Base-by-base conservation (phyloP, 2,797 vertebrate genomes). In the Anisognathus igniventris region DNA sequence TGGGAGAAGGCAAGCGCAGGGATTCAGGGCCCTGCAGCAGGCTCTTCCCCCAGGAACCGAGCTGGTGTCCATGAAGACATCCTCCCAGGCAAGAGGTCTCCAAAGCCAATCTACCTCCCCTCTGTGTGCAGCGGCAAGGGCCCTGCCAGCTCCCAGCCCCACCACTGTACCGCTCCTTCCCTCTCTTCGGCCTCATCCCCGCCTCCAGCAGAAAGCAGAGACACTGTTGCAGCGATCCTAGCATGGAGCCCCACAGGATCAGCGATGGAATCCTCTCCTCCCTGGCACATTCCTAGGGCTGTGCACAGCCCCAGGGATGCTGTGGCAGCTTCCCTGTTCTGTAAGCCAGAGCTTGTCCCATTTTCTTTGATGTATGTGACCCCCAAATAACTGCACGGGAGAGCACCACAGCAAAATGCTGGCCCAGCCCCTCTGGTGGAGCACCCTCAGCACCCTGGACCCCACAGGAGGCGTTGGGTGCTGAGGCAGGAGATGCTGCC, bases 91-190 rank as follows among this genome's bases (percentile, higher is more conserved):
- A 74, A 86, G 85, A 81, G 61, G 85, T 93, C 90, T 94, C 79
- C n/a, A 47, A 71, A 90, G 87, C 62, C 2, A 0, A 96, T 91
- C 91, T 95, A 94, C 93, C 94, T 95, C 95, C 75, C 62, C 62
- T 77, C 50, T 37, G 2, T 1, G 5, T 7, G 5, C 42, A 31
- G 35, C 0, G 0, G 23, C 5, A 5, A 84, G 74, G 73, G 14
- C 44, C 79, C 65, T 57, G 56, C 48, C 67, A 64, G 39, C 50
- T 53, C 73, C 30, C 0, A 2, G 22, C 48, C 79, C 65, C 8
- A 0, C 27, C 22, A 3, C 35, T 4, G 12, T 60, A 76, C 76
- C 0, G 0, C 33, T 64, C 64, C 72, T 80, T 62, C 48, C 60
- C 65, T 72, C 30, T 88, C 82, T 74, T 80, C 1, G 0, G 51